Percentiles rank a stretch among this genome's conserved stretches.
phyloP scores from a whole-genome alignment of 2,888 invertebrate species.

The Polydrusus tereticollis region DNA sequence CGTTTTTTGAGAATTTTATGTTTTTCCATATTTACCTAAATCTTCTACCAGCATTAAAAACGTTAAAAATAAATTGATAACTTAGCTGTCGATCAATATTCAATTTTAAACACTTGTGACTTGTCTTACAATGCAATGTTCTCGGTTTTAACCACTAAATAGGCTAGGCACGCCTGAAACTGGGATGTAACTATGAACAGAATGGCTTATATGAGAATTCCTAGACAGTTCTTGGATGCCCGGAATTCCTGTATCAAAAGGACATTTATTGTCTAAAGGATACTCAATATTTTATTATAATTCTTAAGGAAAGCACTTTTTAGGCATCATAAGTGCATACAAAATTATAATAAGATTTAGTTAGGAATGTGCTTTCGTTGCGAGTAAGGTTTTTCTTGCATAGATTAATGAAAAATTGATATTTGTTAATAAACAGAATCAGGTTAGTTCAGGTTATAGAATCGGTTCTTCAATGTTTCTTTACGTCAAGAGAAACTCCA shows the following conservation, averaged over 20 bases:
- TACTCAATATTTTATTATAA: background rate
- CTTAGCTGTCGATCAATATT: background rate
- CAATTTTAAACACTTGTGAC: background rate
- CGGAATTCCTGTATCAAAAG: background rate
- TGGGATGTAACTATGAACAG: slow-evolving; percentile 9
- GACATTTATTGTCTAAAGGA: background rate
- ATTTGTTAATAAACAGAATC: no score
- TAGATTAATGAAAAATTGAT: no score
- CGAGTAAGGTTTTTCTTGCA: no score
- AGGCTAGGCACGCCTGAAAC: background rate
- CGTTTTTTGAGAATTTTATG: no score
- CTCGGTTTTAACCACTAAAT: background rate
- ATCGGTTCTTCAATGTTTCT: no score
- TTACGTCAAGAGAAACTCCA: no score
- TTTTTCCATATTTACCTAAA: background rate
- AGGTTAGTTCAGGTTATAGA: no score
- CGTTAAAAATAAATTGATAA: background rate
- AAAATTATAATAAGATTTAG: no score
- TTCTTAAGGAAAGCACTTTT: no score
- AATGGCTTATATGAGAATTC: slow-evolving; percentile 7
- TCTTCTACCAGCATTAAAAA: background rate
- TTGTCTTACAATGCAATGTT: background rate
- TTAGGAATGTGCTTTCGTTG: no score
- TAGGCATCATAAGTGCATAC: no score
- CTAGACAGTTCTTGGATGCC: slow-evolving; percentile 8